Base-by-base conservation (phyloP, 2,888 invertebrate genomes). In the Amiota communis region DNA sequence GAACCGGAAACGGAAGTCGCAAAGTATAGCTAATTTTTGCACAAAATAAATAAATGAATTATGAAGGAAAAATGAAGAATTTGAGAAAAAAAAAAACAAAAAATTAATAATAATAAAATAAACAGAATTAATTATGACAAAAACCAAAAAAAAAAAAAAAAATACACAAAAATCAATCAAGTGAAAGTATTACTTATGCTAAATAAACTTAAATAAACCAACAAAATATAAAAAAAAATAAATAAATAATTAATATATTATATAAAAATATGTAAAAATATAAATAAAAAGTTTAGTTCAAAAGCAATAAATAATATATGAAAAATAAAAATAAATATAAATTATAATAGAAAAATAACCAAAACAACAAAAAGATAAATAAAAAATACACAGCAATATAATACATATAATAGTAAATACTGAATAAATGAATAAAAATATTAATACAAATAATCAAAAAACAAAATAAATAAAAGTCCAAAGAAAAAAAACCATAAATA, bases 151-250 rank as follows among this genome's bases (percentile, higher is more conserved):
- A 10, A 12, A 20, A 59, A 23, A 17, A 17, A 2, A 20, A 59
- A 59, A 13, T 87, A 87, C 86, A 83, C 83, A 82, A 81, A 87
- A 87, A 85, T 86, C 87, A 87, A 87, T 87, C 88, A 87, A 86
- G 86, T 81, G 80, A 80, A 87, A 88, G 87, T 87, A 87, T 87
- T 87, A 87, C 80, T 79, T 85, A 85, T 81, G 85, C 77, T 79
- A 82, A 77, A 76, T 59, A 71, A 77, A 73, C 59, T 76, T 75
- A 72, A 72, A 64, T 70, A 70, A 71, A 70, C 69, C 70, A 48
- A 70, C 15, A 46, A 46, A 46, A 70, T 15, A 51, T 23, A 67
- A 70, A 70, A 65, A 72, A 70, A 71, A 67, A 71, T 68, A 48
- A 70, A 57, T 46, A 59, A 63, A 73, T 53, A 51, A 64, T 46